phyloP scores from a whole-genome alignment of 2,113 vertebrate species.

The Thunnus maccoyii region DNA sequence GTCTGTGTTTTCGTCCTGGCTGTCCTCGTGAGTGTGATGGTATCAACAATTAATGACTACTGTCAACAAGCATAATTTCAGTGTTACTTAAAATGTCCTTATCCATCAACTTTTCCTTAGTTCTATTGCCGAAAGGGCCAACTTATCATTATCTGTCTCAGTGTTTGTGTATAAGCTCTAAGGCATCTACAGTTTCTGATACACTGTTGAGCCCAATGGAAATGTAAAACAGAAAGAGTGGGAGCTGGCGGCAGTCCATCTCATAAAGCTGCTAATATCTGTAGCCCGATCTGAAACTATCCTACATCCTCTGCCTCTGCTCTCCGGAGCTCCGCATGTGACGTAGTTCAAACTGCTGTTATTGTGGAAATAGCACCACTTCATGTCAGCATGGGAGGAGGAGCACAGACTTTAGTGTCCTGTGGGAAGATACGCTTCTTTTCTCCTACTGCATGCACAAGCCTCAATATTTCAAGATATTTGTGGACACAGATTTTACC shows the following conservation, averaged over 20 bases:
- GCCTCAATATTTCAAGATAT: constrained; percentile 3
- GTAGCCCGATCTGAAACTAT: constrained; percentile 22
- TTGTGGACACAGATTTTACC: constrained; percentile 8
- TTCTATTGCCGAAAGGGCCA: background rate
- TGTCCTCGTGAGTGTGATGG: background rate
- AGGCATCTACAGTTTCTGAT: background rate
- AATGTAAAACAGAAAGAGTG: constrained; percentile 12
- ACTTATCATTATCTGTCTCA: no score
- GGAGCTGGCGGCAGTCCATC: background rate
- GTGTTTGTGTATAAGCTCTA: no score
- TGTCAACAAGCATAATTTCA: background rate
- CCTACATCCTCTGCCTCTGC: constrained; percentile 29
- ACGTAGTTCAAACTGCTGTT: constrained; percentile 44
- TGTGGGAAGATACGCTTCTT: constrained; percentile 15
- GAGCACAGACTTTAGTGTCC: background rate
- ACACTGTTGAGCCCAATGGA: background rate
- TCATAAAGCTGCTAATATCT: background rate
- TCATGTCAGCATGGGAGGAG: constrained; percentile 41
- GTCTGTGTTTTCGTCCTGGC: background rate
- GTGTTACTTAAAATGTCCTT: background rate
- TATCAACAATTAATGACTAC: background rate
- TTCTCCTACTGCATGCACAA: constrained; percentile 23
- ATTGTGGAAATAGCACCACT: constrained; percentile 38
- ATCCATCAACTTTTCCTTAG: background rate
- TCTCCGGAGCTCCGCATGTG: constrained; percentile 19